These are phyloP conservation scores for Zaprionus ghesquierei DNA, from an alignment of 1,140 invertebrate genomes.

Conservation along the genomic window DNA sequence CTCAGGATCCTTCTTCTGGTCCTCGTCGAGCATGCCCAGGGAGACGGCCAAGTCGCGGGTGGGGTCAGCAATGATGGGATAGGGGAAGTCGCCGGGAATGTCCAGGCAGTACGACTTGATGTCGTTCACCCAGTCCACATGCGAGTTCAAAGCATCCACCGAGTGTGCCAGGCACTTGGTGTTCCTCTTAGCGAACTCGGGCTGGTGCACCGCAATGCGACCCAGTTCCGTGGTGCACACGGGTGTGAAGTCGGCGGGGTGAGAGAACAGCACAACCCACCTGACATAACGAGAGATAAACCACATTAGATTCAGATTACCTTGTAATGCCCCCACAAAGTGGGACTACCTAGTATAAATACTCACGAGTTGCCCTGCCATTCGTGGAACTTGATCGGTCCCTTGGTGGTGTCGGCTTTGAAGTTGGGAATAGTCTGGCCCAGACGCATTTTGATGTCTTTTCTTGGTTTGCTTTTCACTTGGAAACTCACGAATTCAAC, in stretches of 20 bases:
- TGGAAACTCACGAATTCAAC: constrained; percentile 1
- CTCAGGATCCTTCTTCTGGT: constrained; percentile 88
- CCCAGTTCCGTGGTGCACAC: constrained; percentile 97
- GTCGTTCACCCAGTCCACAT: constrained; percentile 92
- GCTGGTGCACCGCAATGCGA: constrained; percentile 88
- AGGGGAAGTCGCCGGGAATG: constrained; percentile 89
- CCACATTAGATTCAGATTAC: not conserved
- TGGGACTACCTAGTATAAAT: not conserved
- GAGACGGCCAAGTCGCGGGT: constrained; percentile 89
- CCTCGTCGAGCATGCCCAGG: constrained; percentile 94
- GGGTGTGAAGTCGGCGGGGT: constrained; percentile 96
- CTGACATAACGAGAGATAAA: constrained; percentile 82
- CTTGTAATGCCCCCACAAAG: not conserved
- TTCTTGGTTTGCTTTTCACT: constrained; percentile 5
- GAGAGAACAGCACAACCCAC: constrained; percentile 95
- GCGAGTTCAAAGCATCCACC: constrained; percentile 90
- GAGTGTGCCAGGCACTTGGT: constrained; percentile 95
- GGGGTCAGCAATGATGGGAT: constrained; percentile 94
- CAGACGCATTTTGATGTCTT: constrained; percentile 84
- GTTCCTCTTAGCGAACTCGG: constrained; percentile 90
- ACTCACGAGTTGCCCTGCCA: constrained; percentile 91
- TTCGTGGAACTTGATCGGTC: constrained; percentile 89
- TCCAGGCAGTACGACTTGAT: constrained; percentile 89
- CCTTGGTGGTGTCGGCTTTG: constrained; percentile 88
- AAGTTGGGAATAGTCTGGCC: constrained; percentile 91